phyloP scores from a whole-genome alignment of 2,797 vertebrate species.

The Bovichtus variegatus region DNA sequence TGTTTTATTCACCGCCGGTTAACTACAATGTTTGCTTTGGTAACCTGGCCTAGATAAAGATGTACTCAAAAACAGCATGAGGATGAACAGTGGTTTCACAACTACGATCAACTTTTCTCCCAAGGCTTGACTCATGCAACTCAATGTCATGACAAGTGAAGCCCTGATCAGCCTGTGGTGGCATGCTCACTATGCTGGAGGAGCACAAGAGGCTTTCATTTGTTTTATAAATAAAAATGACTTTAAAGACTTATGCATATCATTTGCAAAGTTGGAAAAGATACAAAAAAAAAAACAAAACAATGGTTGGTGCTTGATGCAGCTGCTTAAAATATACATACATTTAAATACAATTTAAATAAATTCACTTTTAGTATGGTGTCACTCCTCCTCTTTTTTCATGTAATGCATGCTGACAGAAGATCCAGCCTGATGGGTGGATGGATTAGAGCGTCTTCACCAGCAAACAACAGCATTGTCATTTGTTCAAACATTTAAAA shows the following conservation, averaged over 20 bases:
- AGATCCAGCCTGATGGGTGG: too few species aligned
- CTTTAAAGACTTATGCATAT: not conserved
- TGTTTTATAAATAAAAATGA: not conserved
- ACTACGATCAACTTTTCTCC: not conserved
- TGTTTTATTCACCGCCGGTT: slow-evolving; percentile 50
- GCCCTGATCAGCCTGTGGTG: not conserved
- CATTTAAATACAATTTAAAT: too few species aligned
- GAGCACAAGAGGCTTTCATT: not conserved
- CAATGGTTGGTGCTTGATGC: not conserved
- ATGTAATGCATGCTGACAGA: too few species aligned
- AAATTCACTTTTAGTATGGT: too few species aligned
- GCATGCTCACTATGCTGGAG: not conserved
- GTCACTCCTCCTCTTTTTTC: too few species aligned
- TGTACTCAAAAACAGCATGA: not conserved
- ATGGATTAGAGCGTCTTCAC: too few species aligned
- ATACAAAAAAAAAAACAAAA: not conserved
- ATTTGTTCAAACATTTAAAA: too few species aligned
- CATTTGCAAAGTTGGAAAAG: too few species aligned
- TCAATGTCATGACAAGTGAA: not conserved
- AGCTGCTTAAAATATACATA: not conserved
- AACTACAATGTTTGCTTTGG: slow-evolving; percentile 47
- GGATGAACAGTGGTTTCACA: not conserved
- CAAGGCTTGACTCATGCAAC: not conserved
- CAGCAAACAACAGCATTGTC: too few species aligned
- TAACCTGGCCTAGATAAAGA: slow-evolving; percentile 46